Percentiles rank a stretch among this genome's conserved stretches.
Evolutionary conservation across 2,888 invertebrate species (phyloP).

Genomic region (Phyllotreta cruciferae): DNA sequence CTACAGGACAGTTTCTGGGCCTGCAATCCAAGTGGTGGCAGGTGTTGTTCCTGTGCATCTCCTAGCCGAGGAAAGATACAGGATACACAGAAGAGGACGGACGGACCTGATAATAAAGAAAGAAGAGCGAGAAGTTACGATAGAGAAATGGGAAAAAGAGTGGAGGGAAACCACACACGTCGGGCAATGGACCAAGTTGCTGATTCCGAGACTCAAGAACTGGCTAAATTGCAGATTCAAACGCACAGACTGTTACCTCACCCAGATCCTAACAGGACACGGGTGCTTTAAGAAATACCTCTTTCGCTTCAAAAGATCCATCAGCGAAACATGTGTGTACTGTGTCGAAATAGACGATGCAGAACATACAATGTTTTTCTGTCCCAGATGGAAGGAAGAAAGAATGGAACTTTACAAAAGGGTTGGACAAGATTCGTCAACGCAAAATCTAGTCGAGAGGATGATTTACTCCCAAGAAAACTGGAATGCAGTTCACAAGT

Average conservation of each 20-base stretch:
- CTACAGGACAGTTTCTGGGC: neutral
- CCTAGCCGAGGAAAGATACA: neutral
- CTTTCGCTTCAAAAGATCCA: neutral
- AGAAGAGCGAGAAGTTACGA: neutral
- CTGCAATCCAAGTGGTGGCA: neutral
- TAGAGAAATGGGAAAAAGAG: neutral
- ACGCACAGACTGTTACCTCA: neutral
- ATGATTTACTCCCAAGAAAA: too few species aligned
- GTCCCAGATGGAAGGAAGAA: neutral
- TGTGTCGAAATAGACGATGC: neutral
- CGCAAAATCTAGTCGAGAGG: too few species aligned
- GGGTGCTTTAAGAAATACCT: slow-evolving; percentile 1
- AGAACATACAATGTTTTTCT: neutral
- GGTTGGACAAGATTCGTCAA: too few species aligned
- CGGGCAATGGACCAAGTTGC: neutral
- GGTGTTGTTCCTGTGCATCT: neutral
- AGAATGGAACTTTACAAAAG: neutral
- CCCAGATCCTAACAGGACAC: neutral
- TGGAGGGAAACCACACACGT: neutral
- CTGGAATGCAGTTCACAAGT: too few species aligned
- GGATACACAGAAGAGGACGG: neutral
- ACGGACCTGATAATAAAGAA: neutral
- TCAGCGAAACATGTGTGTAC: neutral
- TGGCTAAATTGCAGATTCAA: neutral
- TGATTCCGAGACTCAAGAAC: neutral